Conservation (phyloP, 2,888 invertebrate genomes). For the Tanytarsus gracilentus region DNA sequence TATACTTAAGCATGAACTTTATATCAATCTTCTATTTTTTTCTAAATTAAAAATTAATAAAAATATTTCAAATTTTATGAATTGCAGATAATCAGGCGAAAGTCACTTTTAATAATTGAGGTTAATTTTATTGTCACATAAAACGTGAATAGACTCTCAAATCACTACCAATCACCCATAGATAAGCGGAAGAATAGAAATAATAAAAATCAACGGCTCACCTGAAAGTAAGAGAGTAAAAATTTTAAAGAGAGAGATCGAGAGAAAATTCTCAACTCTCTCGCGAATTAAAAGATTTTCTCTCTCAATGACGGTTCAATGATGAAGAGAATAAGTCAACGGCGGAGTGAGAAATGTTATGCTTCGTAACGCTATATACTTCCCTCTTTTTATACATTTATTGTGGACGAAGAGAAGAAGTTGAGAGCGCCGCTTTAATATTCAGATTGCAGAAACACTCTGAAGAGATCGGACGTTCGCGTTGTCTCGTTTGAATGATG, state of each 20-base stretch:
- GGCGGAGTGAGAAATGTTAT: no score
- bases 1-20: no score
- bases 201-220: slow-evolving; percentile 1
- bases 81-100: no score
- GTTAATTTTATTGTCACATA: slow-evolving; percentile 20
- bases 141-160: not conserved
- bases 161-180: slow-evolving; percentile 9
- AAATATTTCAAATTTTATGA: no score
- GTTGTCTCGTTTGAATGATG: not conserved
- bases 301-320: not conserved
- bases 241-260: no score
- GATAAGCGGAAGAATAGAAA: slow-evolving; percentile 6
- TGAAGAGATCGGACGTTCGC: slow-evolving; percentile 21
- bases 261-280: no score
- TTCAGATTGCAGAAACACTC: slow-evolving; percentile 27
- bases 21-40: not conserved
- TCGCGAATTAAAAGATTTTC: not conserved
- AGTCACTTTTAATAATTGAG: slow-evolving; percentile 19
- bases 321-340: no score
- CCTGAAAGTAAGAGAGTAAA: slow-evolving; percentile 17
- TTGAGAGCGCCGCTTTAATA: slow-evolving; percentile 20
- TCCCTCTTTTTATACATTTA: no score
- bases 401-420: no score
- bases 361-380: no score
- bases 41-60: not conserved